Percentiles rank a stretch among this genome's conserved stretches.
These are phyloP conservation scores for Trachymyrmex cornetzi DNA, from an alignment of 1,140 invertebrate species.

Conservation along the genomic window DNA sequence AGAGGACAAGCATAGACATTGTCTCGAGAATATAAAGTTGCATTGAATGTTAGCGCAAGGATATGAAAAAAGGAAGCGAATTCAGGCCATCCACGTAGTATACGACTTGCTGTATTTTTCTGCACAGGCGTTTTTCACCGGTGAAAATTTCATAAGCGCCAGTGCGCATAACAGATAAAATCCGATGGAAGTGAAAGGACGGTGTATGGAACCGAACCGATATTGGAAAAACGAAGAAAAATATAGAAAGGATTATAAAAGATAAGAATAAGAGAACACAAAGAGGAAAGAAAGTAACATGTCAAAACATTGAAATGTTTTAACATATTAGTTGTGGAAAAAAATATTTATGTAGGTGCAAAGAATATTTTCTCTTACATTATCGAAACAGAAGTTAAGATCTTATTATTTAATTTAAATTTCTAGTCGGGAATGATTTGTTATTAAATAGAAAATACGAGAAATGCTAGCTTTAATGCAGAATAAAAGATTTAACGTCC, in stretches of 20 bases:
- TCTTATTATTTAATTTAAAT: conserved; percentile 17
- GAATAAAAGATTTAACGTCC: conserved; percentile 18
- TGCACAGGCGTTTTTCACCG: background rate
- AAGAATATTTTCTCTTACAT: conserved; percentile 19
- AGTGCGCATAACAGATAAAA: background rate
- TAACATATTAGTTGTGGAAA: background rate
- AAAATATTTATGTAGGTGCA: background rate
- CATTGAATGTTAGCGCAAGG: background rate
- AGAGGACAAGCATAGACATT: conserved; percentile 12
- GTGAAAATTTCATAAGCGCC: conserved; percentile 46
- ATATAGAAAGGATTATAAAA: background rate
- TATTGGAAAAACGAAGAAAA: background rate
- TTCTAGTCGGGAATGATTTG: background rate
- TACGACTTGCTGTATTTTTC: conserved; percentile 6
- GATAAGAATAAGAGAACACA: background rate
- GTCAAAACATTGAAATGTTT: background rate
- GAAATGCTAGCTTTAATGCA: background rate
- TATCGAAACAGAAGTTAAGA: background rate
- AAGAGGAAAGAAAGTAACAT: background rate
- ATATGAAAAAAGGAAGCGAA: conserved; percentile 27
- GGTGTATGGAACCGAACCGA: background rate
- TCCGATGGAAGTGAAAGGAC: conserved; percentile 29
- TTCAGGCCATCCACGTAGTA: conserved; percentile 25
- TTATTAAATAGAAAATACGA: background rate
- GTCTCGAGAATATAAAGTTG: conserved; percentile 42